Percentiles rank a stretch among this genome's conserved stretches.
These are phyloP conservation scores for Crematogaster levior DNA, from an alignment of 2,888 invertebrate genomes.

Conservation along the genomic window DNA sequence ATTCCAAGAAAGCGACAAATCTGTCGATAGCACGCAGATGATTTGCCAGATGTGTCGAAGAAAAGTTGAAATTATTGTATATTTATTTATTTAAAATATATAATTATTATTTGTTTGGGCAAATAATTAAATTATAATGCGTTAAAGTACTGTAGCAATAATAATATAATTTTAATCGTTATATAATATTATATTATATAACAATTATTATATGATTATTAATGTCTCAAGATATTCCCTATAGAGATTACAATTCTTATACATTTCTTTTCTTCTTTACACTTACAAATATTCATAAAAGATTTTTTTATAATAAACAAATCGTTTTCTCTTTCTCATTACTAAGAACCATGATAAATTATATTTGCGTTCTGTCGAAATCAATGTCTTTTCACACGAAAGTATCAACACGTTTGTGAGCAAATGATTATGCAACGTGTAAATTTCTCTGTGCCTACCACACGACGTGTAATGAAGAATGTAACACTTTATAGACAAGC, in stretches of 20 bases:
- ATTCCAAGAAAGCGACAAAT: too few species aligned
- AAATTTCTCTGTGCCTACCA: not conserved
- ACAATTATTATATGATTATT: too few species aligned
- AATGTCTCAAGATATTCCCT: not conserved
- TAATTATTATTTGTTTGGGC: not conserved
- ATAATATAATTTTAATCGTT: not conserved
- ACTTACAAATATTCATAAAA: not conserved
- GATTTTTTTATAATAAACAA: conserved; percentile 7
- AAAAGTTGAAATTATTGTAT: too few species aligned
- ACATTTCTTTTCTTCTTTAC: not conserved
- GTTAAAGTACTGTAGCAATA: not conserved
- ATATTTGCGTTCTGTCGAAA: conserved; percentile 26
- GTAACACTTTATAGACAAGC: not conserved
- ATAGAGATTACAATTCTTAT: not conserved
- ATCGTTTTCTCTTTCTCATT: not conserved
- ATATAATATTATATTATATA: too few species aligned
- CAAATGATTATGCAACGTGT: conserved; percentile 30
- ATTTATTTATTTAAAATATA: not conserved
- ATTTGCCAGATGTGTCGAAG: too few species aligned
- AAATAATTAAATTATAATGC: not conserved
- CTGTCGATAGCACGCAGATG: too few species aligned
- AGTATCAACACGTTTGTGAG: not conserved
- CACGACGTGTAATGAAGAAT: not conserved
- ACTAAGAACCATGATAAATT: not conserved
- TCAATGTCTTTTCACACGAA: conserved; percentile 1